These are phyloP conservation scores for Leistus spinibarbis DNA, from an alignment of 2,888 invertebrate genomes.

Conservation along the genomic window DNA sequence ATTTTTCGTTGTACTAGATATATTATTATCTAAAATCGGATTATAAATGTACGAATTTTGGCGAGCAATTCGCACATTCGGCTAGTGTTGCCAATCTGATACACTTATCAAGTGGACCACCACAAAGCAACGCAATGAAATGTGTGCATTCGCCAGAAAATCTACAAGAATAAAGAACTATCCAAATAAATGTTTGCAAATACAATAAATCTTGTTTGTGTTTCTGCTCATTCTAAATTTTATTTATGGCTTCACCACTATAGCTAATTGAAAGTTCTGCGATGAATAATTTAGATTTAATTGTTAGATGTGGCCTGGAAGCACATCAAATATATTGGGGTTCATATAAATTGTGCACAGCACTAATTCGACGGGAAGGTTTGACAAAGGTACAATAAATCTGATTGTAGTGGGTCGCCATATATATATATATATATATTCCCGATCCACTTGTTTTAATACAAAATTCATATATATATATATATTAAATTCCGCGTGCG, in stretches of 20 bases:
- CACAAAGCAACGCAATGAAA: background rate
- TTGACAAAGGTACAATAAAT: background rate
- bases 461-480: background rate
- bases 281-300: background rate
- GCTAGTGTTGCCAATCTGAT: background rate
- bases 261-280: background rate
- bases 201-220: background rate
- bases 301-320: background rate
- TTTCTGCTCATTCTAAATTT: background rate
- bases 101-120: background rate
- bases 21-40: background rate
- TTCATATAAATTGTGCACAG: background rate
- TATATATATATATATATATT: background rate
- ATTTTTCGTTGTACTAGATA: background rate
- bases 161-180: background rate
- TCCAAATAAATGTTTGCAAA: background rate
- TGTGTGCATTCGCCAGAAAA: background rate
- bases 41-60: background rate
- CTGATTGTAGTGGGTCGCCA: background rate
- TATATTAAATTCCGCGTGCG: constrained; percentile 5
- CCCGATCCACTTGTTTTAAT: background rate
- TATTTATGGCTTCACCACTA: background rate
- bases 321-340: background rate
- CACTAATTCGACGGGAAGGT: background rate
- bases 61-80: background rate